Base-by-base conservation (phyloP, 2,888 invertebrate species). In the Hyles lineata region DNA sequence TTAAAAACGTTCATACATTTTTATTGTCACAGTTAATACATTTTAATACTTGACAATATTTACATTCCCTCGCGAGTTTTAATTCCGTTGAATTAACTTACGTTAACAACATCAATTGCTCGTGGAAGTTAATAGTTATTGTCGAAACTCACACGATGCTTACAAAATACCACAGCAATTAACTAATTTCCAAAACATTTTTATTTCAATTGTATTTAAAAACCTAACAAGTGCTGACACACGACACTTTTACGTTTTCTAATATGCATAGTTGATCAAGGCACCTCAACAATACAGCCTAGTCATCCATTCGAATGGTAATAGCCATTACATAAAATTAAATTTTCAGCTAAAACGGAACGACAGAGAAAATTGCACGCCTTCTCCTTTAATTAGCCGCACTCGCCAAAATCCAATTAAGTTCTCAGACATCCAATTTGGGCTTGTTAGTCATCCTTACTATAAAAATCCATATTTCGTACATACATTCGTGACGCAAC, bases 401-500 rank as follows among this genome's bases (percentile, higher is more conserved):
- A 43, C 35, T 43, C 63, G 63, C 23, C 23, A 50, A 50, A 67
- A 67, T 67, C 67, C 43, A 50, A 67, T 67, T 50, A 67, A 67
- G 67, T 67, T 67, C 21, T 23, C 67, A 67, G 67, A 50, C 67
- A 67, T 67, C 67, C 50, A 67, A 67, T 67, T 67, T 67, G 23
- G 23, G 50, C 50, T 67, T 67, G 17, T 50, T 50, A 67, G 50
- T 67, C 67, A 67, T 50, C 35, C 63, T 43, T 67, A 50, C 67
- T 50, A 67, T 50, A 67, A 67, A 69, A 72, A 67, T 67, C 67
- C 67, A 67, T 67, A 62, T 58, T 67, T 55, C 35, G 72, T 58
- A 35, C 72, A 71, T 69, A 70, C 72, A 72, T 43, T 72, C 23
- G 19, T 71, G 72, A 67, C 67, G 67, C 58, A 67, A 58, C 58